These are phyloP conservation scores for Malaclemys terrapin DNA, from an alignment of 2,113 vertebrate genomes.

Conservation along the genomic window DNA sequence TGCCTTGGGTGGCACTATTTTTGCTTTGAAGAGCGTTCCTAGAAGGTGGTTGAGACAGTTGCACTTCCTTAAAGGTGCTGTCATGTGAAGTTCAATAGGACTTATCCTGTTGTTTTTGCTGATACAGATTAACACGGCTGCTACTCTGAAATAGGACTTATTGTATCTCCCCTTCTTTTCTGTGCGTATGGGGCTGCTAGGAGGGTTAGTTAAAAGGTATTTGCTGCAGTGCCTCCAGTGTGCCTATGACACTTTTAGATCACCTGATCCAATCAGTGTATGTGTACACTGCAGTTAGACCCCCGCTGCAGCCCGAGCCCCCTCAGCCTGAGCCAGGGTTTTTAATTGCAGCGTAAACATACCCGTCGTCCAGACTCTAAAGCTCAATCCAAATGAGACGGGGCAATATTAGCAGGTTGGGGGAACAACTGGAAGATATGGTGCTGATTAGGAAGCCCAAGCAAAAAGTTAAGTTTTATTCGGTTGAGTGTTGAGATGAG, in stretches of 20 bases:
- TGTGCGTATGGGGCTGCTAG: neutral
- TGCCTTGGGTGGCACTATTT: neutral
- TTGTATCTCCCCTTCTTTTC: neutral
- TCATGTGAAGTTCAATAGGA: neutral
- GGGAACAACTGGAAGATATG: neutral
- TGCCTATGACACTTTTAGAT: neutral
- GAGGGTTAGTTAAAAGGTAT: neutral
- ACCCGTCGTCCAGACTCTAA: neutral
- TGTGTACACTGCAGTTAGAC: neutral
- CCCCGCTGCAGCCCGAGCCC: neutral
- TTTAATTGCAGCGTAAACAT: neutral
- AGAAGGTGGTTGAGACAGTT: neutral
- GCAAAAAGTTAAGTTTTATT: neutral
- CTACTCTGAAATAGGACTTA: neutral
- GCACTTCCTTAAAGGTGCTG: neutral
- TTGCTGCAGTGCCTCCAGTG: neutral
- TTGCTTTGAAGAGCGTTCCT: neutral
- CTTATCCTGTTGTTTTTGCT: neutral
- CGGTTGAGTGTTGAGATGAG: neutral
- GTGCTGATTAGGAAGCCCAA: neutral
- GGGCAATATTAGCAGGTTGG: neutral
- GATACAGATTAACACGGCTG: too few species aligned
- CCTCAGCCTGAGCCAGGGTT: neutral
- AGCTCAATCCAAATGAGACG: neutral
- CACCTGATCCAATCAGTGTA: neutral